Conservation (phyloP, 2,888 invertebrate genomes). For the Chloroclysta siterata region DNA sequence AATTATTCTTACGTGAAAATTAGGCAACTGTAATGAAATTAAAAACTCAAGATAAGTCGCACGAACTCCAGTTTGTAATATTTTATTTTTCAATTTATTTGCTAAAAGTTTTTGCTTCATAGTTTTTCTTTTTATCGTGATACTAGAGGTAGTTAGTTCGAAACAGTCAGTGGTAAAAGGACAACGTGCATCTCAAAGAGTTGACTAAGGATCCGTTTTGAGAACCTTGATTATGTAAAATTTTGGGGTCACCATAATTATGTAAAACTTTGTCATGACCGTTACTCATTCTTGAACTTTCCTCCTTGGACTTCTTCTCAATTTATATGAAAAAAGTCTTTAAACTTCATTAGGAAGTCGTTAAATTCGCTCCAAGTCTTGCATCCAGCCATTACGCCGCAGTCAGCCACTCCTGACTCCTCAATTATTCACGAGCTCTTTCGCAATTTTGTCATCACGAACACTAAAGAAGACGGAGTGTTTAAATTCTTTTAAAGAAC, state of each 20-base stretch:
- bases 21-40: neutral
- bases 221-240: no score
- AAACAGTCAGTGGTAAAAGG: no score
- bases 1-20: neutral
- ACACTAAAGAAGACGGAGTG: slow-evolving; percentile 71
- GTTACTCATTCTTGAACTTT: slow-evolving; percentile 1
- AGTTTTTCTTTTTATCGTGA: no score
- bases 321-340: slow-evolving; percentile 1
- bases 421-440: slow-evolving; percentile 41
- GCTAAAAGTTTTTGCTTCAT: neutral
- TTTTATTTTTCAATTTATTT: neutral
- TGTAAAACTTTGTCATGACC: no score
- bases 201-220: no score
- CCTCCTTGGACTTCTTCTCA: no score
- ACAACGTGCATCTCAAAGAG: no score
- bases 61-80: neutral
- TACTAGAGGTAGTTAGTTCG: no score
- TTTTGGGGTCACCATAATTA: no score
- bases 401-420: slow-evolving; percentile 27
- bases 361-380: slow-evolving; percentile 21
- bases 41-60: slow-evolving; percentile 4
- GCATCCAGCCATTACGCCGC: slow-evolving; percentile 20
- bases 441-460: slow-evolving; percentile 47
- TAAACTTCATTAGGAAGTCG: slow-evolving; percentile 23
- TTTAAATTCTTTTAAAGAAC: slow-evolving; percentile 46